phyloP scores from a whole-genome alignment of 2,797 vertebrate genomes.

The Manis javanica region DNA sequence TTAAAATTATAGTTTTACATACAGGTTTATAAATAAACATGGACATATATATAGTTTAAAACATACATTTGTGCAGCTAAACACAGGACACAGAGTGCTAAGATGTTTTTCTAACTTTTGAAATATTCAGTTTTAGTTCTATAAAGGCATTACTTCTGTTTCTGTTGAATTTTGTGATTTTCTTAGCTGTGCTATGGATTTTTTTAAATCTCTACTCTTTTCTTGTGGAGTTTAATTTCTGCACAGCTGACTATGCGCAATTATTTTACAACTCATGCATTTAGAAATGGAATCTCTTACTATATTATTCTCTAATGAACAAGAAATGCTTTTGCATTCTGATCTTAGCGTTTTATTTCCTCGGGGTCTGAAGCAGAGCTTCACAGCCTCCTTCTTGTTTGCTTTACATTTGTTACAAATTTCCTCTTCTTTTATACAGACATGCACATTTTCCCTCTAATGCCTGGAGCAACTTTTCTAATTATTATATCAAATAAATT shows the following conservation, averaged over 20 bases:
- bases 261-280: conserved; percentile 60
- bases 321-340: conserved; percentile 53
- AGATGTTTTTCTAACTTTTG: not conserved
- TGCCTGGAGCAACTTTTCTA: conserved; percentile 72
- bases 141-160: not conserved
- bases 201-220: conserved; percentile 24
- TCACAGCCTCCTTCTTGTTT: conserved; percentile 60
- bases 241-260: conserved; percentile 55
- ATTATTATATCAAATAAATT: conserved; percentile 78
- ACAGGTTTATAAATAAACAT: not conserved
- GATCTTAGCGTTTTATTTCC: conserved; percentile 57
- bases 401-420: conserved; percentile 58
- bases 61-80: not conserved
- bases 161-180: not conserved
- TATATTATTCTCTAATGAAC: conserved; percentile 63
- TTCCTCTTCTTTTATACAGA: conserved; percentile 34
- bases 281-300: conserved; percentile 64
- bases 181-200: not conserved
- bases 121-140: not conserved
- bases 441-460: conserved; percentile 51
- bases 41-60: not conserved
- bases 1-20: not conserved
- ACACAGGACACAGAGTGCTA: not conserved
- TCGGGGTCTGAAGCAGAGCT: conserved; percentile 39
- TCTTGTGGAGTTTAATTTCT: conserved; percentile 64